Conservation (phyloP, 2,888 invertebrate species). For the Argyresthia albistria region DNA sequence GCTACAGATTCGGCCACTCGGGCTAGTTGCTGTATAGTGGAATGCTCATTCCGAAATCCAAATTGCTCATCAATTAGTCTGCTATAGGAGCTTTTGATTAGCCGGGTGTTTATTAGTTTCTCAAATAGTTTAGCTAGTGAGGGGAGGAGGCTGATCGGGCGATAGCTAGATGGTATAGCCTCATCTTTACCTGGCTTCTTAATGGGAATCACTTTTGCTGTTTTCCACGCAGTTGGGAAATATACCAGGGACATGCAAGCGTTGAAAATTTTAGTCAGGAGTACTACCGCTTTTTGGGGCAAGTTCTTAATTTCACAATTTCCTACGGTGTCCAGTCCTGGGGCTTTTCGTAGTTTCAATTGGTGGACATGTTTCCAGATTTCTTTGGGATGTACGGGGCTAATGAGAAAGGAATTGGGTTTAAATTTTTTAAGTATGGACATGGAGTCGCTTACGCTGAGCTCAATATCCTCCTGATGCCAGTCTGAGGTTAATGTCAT, state of each 20-base stretch:
- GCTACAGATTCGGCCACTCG: background rate
- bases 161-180: conserved; percentile 3
- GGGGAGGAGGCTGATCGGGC: conserved; percentile 10
- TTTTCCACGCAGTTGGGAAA: conserved; percentile 7
- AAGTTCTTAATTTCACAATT: background rate
- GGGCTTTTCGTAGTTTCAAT: conserved; percentile 5
- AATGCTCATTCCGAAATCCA: conserved; percentile 6
- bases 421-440: background rate
- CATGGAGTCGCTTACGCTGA: background rate
- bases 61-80: conserved; percentile 7
- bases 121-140: conserved; percentile 9
- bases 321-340: conserved; percentile 2
- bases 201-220: conserved; percentile 5
- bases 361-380: background rate
- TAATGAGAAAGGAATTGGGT: background rate
- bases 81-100: background rate
- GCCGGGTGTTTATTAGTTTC: conserved; percentile 3
- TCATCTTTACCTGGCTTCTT: conserved; percentile 7
- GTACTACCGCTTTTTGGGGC: background rate
- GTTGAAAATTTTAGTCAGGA: conserved; percentile 5
- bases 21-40: conserved; percentile 3
- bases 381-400: conserved; percentile 2
- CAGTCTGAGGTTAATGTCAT: conserved; percentile 6
- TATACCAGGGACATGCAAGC: conserved; percentile 3
- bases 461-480: background rate